Conservation (phyloP, 2,888 invertebrate genomes). For the Octonoba sinensis region DNA sequence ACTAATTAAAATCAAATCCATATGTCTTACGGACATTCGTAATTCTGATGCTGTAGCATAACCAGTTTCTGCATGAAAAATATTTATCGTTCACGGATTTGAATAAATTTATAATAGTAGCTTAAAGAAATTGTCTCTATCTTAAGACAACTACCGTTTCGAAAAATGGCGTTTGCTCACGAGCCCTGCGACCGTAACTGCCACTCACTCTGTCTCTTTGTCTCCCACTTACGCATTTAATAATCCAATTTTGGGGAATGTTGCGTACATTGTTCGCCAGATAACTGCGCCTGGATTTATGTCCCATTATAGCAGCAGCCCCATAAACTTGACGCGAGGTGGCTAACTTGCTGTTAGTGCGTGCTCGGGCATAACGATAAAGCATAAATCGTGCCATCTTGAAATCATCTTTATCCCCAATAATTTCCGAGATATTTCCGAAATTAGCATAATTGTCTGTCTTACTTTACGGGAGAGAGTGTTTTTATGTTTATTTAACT, state of each 20-base stretch:
- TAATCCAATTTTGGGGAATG: conserved; percentile 41
- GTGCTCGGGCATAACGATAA: no score
- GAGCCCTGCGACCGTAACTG: conserved; percentile 4
- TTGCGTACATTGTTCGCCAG: conserved; percentile 12
- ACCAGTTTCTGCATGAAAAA: no score
- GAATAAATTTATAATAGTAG: no score
- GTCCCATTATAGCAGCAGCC: conserved; percentile 47
- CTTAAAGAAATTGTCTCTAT: no score
- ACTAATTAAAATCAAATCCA: no score
- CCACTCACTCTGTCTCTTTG: conserved; percentile 34
- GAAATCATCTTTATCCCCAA: conserved; percentile 28
- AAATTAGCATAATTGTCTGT: conserved; percentile 50
- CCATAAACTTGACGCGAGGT: conserved; percentile 45
- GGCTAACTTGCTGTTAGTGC: conserved; percentile 28
- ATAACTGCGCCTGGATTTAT: conserved; percentile 36
- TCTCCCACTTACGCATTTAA: conserved; percentile 24
- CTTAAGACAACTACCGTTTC: no score
- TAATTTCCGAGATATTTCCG: conserved; percentile 23
- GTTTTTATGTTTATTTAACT: no score
- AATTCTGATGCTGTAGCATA: no score
- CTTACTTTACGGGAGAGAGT: no score
- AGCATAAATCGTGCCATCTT: not conserved
- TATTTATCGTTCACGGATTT: no score
- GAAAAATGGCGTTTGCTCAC: no score
- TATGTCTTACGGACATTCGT: no score